A percentile compares a stretch with the other conserved stretches of the same genome.
Evolutionary conservation across 2,888 invertebrate species (phyloP).

Genomic region (Meiosimyza platycephala): DNA sequence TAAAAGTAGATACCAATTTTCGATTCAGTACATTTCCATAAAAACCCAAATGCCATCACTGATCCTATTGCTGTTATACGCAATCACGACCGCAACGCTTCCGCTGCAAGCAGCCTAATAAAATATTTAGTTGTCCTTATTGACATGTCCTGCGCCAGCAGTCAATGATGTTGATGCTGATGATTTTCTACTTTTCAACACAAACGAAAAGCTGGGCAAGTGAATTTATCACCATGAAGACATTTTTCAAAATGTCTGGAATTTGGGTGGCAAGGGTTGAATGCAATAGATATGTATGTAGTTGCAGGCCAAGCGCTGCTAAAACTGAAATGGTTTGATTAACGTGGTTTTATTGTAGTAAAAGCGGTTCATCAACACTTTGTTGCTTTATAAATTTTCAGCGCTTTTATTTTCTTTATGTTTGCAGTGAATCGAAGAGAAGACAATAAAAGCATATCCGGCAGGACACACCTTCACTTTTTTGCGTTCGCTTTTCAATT

Average conservation of each 20-base stretch:
- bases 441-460: neutral
- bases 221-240: slow-evolving; percentile 28
- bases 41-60: too few relatives aligned
- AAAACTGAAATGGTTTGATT: neutral
- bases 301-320: neutral
- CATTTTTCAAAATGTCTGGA: slow-evolving; percentile 9
- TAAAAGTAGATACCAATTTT: too few relatives aligned
- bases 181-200: slow-evolving; percentile 19
- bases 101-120: slow-evolving; percentile 55
- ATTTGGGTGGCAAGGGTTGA: neutral
- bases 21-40: too few relatives aligned
- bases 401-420: neutral
- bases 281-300: neutral
- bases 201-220: neutral
- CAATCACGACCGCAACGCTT: slow-evolving; percentile 56
- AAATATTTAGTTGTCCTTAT: slow-evolving; percentile 61
- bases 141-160: slow-evolving; percentile 52
- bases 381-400: slow-evolving; percentile 11
- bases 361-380: slow-evolving; percentile 26
- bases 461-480: neutral
- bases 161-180: slow-evolving; percentile 9
- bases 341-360: neutral
- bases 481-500: neutral
- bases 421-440: neutral
- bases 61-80: slow-evolving; percentile 43